Percentiles rank a stretch among this genome's conserved stretches.
phyloP scores from a whole-genome alignment of 2,797 vertebrate genomes.

The Sitta carolinensis region DNA sequence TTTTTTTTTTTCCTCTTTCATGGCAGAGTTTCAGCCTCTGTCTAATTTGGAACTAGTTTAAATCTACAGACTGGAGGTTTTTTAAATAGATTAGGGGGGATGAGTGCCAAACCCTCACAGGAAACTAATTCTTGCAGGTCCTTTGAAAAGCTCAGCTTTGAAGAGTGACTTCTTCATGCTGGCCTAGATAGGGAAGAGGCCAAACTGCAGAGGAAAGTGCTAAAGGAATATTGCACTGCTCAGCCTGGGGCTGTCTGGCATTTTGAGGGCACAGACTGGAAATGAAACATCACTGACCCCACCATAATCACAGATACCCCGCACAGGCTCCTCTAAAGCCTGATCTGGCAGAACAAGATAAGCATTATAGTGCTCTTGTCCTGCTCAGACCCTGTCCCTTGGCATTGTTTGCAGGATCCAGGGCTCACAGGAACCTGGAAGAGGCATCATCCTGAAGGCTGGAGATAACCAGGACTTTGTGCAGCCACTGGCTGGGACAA shows the following conservation, averaged over 20 bases:
- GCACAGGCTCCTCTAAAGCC: not conserved
- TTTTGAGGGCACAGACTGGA: slow-evolving; percentile 38
- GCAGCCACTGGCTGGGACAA: not conserved
- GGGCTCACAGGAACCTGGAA: not conserved
- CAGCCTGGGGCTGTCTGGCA: slow-evolving; percentile 35
- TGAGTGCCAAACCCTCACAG: slow-evolving; percentile 32
- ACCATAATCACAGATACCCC: not conserved
- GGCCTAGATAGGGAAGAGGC: slow-evolving; percentile 18
- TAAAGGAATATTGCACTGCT: not conserved
- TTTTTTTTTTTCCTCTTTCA: not conserved
- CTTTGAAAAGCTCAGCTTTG: slow-evolving; percentile 54
- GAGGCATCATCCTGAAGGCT: not conserved
- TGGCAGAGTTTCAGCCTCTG: not conserved
- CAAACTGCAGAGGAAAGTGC: not conserved
- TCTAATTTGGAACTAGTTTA: slow-evolving; percentile 33
- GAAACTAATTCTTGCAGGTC: slow-evolving; percentile 45
- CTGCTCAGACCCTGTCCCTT: not conserved
- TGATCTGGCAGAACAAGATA: slow-evolving; percentile 33
- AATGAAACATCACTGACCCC: slow-evolving; percentile 19
- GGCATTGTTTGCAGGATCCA: not conserved
- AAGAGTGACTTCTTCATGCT: slow-evolving; percentile 23
- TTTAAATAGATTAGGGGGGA: slow-evolving; percentile 33
- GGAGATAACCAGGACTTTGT: not conserved
- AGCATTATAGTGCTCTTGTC: not conserved
- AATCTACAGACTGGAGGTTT: slow-evolving; percentile 14